These are phyloP conservation scores for Pomacea canaliculata DNA, from an alignment of 2,888 invertebrate species.

Conservation along the genomic window DNA sequence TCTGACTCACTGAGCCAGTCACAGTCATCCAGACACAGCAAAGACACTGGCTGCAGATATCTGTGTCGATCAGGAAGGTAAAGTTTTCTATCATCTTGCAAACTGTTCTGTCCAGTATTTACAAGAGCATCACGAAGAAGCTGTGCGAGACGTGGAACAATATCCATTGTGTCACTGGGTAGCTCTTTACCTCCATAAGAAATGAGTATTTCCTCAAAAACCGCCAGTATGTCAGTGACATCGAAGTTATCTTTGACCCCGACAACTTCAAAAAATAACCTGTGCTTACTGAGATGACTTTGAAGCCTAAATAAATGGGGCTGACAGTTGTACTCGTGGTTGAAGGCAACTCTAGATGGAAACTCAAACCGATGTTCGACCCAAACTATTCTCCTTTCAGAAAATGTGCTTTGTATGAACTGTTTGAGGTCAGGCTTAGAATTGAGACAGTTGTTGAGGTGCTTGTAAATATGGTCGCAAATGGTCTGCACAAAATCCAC, in stretches of 20 bases:
- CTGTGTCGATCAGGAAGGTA: slow-evolving; percentile 23
- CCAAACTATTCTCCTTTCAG: slow-evolving; percentile 2
- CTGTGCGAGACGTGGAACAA: slow-evolving; percentile 9
- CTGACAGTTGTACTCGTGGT: slow-evolving; percentile 23
- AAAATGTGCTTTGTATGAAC: neutral
- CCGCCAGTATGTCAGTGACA: neutral
- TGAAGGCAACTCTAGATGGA: slow-evolving; percentile 6
- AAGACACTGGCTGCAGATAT: slow-evolving; percentile 12
- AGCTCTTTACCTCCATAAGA: neutral
- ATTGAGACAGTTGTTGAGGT: slow-evolving; percentile 1
- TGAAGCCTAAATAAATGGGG: slow-evolving; percentile 20
- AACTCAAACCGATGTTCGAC: slow-evolving; percentile 4
- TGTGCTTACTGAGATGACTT: neutral
- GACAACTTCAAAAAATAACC: slow-evolving; percentile 1
- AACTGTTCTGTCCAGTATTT: neutral
- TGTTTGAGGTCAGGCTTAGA: neutral
- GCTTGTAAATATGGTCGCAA: neutral
- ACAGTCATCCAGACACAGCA: slow-evolving; percentile 49
- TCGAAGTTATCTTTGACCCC: slow-evolving; percentile 4
- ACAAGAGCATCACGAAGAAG: neutral
- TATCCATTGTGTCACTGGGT: neutral
- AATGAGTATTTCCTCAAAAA: neutral
- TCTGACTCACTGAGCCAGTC: slow-evolving; percentile 40
- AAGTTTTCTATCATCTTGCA: neutral
- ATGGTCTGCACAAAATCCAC: neutral